Evolutionary conservation across 2,888 invertebrate species (phyloP).

Genomic region (Plagodis pulveraria): DNA sequence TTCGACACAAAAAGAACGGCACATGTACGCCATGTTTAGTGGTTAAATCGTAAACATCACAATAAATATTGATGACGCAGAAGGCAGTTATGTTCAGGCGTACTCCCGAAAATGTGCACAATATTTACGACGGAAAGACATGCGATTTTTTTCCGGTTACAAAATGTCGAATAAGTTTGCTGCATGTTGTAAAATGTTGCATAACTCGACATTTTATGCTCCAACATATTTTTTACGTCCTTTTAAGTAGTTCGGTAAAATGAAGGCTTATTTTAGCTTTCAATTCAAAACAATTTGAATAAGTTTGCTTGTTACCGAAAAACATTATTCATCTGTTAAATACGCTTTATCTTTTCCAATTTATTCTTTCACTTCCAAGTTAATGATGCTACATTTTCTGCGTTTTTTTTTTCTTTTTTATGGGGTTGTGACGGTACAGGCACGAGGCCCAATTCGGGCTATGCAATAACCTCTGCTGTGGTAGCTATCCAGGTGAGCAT

Average conservation of each 20-base stretch:
- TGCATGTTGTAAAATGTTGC: conserved; percentile 24
- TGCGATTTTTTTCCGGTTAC: conserved; percentile 68
- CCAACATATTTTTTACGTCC: not conserved
- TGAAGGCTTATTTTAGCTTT: too few relatives aligned
- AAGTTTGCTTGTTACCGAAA: too few relatives aligned
- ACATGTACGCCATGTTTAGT: conserved; percentile 65
- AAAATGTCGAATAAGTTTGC: conserved; percentile 24
- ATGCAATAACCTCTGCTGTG: too few relatives aligned
- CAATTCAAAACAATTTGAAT: too few relatives aligned
- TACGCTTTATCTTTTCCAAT: conserved; percentile 1
- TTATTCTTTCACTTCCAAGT: too few relatives aligned
- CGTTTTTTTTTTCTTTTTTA: too few relatives aligned
- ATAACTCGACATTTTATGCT: conserved; percentile 5
- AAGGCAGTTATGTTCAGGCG: conserved; percentile 75
- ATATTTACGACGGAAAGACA: conserved; percentile 73
- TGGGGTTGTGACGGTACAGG: too few relatives aligned
- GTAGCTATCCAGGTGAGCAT: too few relatives aligned
- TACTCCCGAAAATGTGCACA: conserved; percentile 75
- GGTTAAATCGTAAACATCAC: conserved; percentile 72
- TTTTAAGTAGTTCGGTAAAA: not conserved
- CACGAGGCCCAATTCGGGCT: too few relatives aligned
- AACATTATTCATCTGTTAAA: too few relatives aligned
- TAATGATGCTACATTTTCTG: too few relatives aligned
- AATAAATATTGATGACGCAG: conserved; percentile 80
- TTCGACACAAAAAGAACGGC: conserved; percentile 53